These are phyloP conservation scores for Phainopepla nitens DNA, from an alignment of 2,113 vertebrate species.

Conservation along the genomic window DNA sequence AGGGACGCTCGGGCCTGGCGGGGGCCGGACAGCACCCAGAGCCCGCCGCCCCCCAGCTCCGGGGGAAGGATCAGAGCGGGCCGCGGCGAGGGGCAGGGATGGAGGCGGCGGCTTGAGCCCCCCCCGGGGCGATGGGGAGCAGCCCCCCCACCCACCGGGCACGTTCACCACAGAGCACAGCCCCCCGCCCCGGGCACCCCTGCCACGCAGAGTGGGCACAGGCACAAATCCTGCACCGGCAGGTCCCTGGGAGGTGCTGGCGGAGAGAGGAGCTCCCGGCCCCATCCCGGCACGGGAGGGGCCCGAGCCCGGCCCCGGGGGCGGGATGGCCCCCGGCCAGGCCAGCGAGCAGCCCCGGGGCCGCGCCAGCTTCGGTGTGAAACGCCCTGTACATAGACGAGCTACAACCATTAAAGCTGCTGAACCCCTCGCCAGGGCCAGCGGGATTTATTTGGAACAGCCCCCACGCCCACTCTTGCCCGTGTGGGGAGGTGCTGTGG, in stretches of 20 bases:
- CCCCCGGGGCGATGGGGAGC: neutral
- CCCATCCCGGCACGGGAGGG: neutral
- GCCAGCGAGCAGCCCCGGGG: neutral
- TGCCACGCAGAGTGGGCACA: neutral
- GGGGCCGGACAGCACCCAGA: neutral
- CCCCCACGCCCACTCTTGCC: neutral
- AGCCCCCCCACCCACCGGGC: neutral
- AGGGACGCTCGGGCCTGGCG: neutral
- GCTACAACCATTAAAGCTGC: conserved; percentile 73
- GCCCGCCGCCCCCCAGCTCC: neutral
- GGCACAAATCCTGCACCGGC: neutral
- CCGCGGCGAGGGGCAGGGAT: neutral
- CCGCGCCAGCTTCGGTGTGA: neutral
- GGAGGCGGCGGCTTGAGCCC: neutral
- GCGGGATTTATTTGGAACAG: conserved; percentile 5
- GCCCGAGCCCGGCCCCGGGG: neutral
- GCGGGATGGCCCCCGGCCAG: neutral
- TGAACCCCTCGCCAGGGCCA: neutral
- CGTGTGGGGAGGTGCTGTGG: neutral
- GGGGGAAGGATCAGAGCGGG: neutral
- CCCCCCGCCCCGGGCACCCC: neutral
- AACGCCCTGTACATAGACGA: conserved; percentile 70
- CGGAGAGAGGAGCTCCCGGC: neutral
- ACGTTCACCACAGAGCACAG: neutral
- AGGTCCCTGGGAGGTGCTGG: neutral